These are phyloP conservation scores for Apeltes quadracus DNA, from an alignment of 2,113 vertebrate species.

Conservation along the genomic window DNA sequence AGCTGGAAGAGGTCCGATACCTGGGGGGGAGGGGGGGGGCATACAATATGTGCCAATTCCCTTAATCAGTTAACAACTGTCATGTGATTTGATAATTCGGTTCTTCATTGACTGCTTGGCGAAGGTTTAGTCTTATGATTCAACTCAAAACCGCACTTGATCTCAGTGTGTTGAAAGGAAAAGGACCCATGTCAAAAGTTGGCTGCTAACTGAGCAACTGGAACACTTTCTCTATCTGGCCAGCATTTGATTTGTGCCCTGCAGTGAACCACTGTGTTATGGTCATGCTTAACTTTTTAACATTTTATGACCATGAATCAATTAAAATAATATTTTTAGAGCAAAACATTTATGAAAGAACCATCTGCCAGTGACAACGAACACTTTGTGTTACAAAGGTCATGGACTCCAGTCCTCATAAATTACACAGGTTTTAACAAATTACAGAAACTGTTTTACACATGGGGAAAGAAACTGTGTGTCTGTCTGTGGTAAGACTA, in stretches of 20 bases:
- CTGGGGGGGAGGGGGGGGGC: no score
- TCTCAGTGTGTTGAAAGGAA: not conserved
- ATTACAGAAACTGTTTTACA: not conserved
- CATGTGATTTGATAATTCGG: constrained; percentile 1
- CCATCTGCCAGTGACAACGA: not conserved
- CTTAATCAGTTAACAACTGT: not conserved
- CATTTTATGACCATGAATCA: not conserved
- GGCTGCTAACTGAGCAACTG: not conserved
- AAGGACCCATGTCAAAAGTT: not conserved
- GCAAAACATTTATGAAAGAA: not conserved
- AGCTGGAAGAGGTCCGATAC: no score
- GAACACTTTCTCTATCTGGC: not conserved
- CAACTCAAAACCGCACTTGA: not conserved
- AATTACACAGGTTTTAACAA: not conserved
- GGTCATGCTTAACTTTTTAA: not conserved
- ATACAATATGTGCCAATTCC: not conserved
- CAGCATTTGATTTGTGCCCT: not conserved
- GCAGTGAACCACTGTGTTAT: not conserved
- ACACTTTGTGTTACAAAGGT: not conserved
- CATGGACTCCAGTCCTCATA: not conserved
- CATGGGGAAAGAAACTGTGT: not conserved
- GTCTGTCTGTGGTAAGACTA: not conserved
- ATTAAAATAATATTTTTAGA: not conserved
- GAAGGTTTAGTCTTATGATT: not conserved
- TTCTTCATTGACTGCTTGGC: not conserved